Percentiles rank a stretch among this genome's conserved stretches.
These are phyloP conservation scores for Lomographa bimaculata DNA, from an alignment of 2,888 invertebrate genomes.

Conservation along the genomic window DNA sequence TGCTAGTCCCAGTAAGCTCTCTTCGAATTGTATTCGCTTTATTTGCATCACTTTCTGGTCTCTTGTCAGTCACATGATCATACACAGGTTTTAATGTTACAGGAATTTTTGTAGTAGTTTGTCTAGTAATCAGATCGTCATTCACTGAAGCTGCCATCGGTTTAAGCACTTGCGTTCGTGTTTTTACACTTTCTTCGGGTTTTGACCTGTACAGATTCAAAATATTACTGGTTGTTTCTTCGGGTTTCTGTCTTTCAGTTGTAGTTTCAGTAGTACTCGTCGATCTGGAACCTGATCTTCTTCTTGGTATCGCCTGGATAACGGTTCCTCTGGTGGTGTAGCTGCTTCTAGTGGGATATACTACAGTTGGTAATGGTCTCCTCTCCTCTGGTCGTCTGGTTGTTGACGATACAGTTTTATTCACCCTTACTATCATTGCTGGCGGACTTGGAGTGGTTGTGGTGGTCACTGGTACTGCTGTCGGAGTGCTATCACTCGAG, in stretches of 20 bases:
- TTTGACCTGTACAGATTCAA: conserved; percentile 63
- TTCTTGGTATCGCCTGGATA: conserved; percentile 86
- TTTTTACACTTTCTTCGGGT: conserved; percentile 54
- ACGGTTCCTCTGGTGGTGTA: conserved; percentile 84
- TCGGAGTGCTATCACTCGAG: conserved; percentile 75
- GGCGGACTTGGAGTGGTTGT: conserved; percentile 61
- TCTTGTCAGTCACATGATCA: conserved; percentile 74
- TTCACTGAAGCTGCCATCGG: conserved; percentile 56
- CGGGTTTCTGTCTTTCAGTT: conserved; percentile 53
- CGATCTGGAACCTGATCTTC: conserved; percentile 68
- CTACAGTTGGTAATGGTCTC: conserved; percentile 73
- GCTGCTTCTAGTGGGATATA: conserved; percentile 80
- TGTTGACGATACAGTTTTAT: conserved; percentile 77
- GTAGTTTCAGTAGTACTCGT: conserved; percentile 54
- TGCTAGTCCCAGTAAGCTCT: conserved; percentile 83
- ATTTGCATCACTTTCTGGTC: conserved; percentile 57
- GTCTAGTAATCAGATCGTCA: conserved; percentile 68
- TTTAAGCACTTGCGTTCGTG: conserved; percentile 64
- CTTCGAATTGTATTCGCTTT: conserved; percentile 85
- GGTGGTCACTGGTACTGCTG: conserved; percentile 63
- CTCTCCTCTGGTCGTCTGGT: conserved; percentile 58
- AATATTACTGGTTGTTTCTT: conserved; percentile 64
- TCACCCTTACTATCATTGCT: conserved; percentile 76
- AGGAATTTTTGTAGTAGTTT: conserved; percentile 67
- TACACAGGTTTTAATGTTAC: conserved; percentile 79